Evolutionary conservation across 2,888 invertebrate species (phyloP).

Genomic region (Drosophila melanosoma): DNA sequence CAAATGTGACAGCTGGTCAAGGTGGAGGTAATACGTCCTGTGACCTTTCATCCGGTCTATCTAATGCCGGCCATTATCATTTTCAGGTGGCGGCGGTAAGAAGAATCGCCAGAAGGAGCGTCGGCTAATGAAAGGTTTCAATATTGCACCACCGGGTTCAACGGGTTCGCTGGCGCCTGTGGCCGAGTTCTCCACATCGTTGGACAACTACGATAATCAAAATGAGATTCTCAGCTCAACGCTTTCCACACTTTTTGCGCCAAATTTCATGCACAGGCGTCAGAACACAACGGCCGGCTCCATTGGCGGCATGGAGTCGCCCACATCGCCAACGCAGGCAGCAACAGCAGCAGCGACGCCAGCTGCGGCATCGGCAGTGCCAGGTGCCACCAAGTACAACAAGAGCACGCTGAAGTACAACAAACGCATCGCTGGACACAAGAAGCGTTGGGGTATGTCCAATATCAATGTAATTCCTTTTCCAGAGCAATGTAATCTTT

Average conservation of each 20-base stretch:
- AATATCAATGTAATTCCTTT: neutral
- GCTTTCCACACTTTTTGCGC: conserved; percentile 88
- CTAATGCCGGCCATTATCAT: neutral
- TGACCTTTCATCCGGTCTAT: conserved; percentile 46
- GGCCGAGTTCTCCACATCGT: conserved; percentile 91
- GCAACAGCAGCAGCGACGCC: conserved; percentile 8
- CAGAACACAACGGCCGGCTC: conserved; percentile 67
- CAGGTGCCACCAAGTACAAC: conserved; percentile 80
- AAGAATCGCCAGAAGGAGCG: conserved; percentile 97
- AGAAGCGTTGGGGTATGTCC: conserved; percentile 89
- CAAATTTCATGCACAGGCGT: conserved; percentile 83
- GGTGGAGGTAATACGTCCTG: conserved; percentile 87
- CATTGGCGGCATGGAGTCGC: conserved; percentile 73
- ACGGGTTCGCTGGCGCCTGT: conserved; percentile 89
- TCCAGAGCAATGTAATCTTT: neutral
- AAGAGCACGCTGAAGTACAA: conserved; percentile 83
- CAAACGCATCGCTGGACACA: conserved; percentile 88
- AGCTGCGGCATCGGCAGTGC: conserved; percentile 11
- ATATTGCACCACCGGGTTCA: conserved; percentile 91
- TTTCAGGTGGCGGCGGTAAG: conserved; percentile 93
- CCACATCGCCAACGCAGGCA: conserved; percentile 59
- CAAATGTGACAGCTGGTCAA: conserved; percentile 92
- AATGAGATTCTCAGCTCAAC: conserved; percentile 89
- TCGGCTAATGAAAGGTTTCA: conserved; percentile 96
- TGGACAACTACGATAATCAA: conserved; percentile 87